Percentiles rank a stretch among this genome's conserved stretches.
phyloP scores from a whole-genome alignment of 1,140 invertebrate genomes.

The Anastrepha ludens region DNA sequence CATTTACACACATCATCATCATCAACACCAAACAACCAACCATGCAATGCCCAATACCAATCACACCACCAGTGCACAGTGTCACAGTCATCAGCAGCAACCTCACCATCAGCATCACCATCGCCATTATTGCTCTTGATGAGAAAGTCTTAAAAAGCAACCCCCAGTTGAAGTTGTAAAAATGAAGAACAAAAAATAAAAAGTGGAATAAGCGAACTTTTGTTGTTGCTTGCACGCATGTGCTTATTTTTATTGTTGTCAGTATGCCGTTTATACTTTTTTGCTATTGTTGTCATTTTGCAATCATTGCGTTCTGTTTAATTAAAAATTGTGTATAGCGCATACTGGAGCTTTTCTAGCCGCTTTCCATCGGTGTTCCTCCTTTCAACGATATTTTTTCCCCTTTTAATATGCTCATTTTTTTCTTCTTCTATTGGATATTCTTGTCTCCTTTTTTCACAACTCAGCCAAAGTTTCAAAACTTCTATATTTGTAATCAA shows the following conservation, averaged over 20 bases:
- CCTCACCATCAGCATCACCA: no score
- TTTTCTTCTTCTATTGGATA: no score
- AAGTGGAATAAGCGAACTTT: neutral
- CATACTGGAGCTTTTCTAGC: neutral
- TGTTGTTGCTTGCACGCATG: neutral
- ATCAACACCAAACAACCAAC: slow-evolving; percentile 35
- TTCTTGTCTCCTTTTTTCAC: no score
- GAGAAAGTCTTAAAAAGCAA: slow-evolving; percentile 1
- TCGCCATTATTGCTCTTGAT: no score
- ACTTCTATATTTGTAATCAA: neutral
- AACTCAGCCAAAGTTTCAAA: neutral
- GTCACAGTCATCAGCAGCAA: neutral
- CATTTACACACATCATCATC: slow-evolving; percentile 36
- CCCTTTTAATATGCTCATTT: no score
- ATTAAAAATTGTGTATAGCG: slow-evolving; percentile 4
- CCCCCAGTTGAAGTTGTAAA: neutral
- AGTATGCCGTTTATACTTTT: neutral
- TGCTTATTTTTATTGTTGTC: slow-evolving; percentile 31
- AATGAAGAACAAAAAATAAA: neutral
- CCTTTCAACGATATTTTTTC: no score
- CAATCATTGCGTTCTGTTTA: slow-evolving; percentile 36
- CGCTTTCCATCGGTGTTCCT: neutral
- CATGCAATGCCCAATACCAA: slow-evolving; percentile 23
- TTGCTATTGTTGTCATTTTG: slow-evolving; percentile 8
- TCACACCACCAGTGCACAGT: neutral